Percentiles rank a stretch among this genome's conserved stretches.
phyloP scores from a whole-genome alignment of 2,113 vertebrate genomes.

The Saccopteryx leptura region DNA sequence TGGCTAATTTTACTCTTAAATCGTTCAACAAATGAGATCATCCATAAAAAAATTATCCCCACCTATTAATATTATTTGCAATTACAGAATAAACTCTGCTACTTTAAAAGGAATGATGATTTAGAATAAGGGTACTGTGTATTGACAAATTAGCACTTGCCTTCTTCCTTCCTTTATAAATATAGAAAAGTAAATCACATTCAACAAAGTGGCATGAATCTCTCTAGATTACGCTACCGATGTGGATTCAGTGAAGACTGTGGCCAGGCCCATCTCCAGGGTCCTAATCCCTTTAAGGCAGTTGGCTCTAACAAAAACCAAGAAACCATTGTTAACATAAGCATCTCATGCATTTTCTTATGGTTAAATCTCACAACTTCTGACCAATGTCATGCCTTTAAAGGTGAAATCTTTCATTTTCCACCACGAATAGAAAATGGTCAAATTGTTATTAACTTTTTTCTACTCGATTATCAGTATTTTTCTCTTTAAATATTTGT shows the following conservation, averaged over 20 bases:
- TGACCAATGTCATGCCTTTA: not conserved
- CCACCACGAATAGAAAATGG: constrained; percentile 11
- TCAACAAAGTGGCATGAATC: not conserved
- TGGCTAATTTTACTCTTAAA: constrained; percentile 77
- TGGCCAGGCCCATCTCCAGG: not conserved
- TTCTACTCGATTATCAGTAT: not conserved
- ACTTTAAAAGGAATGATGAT: constrained; percentile 61
- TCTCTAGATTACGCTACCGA: not conserved
- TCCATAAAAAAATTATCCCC: constrained; percentile 47
- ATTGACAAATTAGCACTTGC: constrained; percentile 48
- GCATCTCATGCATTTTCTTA: not conserved
- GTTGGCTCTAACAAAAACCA: not conserved
- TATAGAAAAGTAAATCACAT: not conserved
- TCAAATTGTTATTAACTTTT: not conserved
- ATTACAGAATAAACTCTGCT: constrained; percentile 62
- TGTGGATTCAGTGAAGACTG: not conserved
- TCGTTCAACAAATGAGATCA: constrained; percentile 79
- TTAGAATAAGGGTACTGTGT: not conserved
- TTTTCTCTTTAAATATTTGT: not conserved
- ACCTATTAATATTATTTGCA: constrained; percentile 54
- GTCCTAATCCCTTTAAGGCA: not conserved
- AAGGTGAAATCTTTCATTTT: not conserved
- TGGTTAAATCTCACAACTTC: not conserved
- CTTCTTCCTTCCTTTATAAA: constrained; percentile 7
- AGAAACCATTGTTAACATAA: not conserved